phyloP scores from a whole-genome alignment of 2,888 invertebrate genomes.

The Ganaspis brasiliensis region DNA sequence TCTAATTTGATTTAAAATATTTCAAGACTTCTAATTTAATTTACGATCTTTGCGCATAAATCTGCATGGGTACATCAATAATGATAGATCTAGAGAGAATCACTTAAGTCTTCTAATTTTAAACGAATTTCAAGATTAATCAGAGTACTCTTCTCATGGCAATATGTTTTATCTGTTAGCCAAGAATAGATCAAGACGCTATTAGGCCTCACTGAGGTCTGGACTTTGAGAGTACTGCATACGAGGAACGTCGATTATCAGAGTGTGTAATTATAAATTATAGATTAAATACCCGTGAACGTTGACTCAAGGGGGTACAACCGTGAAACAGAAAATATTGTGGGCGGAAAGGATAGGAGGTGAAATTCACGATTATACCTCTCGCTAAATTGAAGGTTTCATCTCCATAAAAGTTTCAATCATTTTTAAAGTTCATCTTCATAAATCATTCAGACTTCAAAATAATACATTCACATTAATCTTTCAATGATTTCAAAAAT shows the following conservation, averaged over 20 bases:
- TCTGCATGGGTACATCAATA: background rate
- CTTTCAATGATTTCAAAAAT: background rate
- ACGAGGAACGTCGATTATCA: conserved; percentile 39
- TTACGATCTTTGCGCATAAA: background rate
- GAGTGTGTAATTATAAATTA: conserved; percentile 51
- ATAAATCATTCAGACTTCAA: background rate
- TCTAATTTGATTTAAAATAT: too few species aligned
- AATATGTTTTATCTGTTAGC: conserved; percentile 19
- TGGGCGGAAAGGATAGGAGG: conserved; percentile 22
- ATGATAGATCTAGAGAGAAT: background rate
- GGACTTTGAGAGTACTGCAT: conserved; percentile 24
- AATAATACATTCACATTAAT: background rate
- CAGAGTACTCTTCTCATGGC: background rate
- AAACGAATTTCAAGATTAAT: conserved; percentile 12
- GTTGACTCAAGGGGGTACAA: conserved; percentile 23
- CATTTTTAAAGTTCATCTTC: conserved; percentile 7
- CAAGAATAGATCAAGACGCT: conserved; percentile 29
- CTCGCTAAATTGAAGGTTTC: conserved; percentile 23
- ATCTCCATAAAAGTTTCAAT: conserved; percentile 18
- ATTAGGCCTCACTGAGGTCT: conserved; percentile 8
- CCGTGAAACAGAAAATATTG: conserved; percentile 6
- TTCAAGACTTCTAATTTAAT: too few species aligned
- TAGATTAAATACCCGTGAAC: conserved; percentile 46
- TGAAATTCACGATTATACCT: conserved; percentile 32
- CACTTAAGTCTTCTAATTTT: background rate